A percentile compares a stretch with the other conserved stretches of the same genome.
phyloP scores from a whole-genome alignment of 2,113 vertebrate species.

The Polypterus bichir region DNA sequence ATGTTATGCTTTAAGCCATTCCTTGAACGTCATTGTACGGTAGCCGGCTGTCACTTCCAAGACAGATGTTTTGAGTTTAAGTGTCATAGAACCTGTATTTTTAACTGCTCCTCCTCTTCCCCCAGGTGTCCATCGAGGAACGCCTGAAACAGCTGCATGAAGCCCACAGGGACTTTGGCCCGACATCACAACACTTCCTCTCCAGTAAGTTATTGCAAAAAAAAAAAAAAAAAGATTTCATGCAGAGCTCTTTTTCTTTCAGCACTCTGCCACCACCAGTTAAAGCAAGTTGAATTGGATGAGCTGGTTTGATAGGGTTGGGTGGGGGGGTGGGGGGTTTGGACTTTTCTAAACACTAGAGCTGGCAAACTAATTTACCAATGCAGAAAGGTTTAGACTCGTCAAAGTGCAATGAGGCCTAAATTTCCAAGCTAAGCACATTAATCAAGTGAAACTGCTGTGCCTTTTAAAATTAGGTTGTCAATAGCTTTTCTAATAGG shows the following conservation, averaged over 20 bases:
- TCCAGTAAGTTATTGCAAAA: conserved; percentile 60
- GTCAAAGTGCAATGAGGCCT: too few species aligned
- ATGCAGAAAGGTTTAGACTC: too few species aligned
- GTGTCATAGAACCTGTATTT: not conserved
- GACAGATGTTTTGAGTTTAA: conserved; percentile 1
- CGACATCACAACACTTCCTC: conserved; percentile 67
- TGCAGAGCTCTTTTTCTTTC: not conserved
- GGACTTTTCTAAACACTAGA: too few species aligned
- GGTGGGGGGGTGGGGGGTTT: too few species aligned
- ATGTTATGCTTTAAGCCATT: not conserved
- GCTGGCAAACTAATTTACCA: too few species aligned
- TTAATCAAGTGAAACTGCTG: too few species aligned
- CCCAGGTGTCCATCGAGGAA: conserved; percentile 74
- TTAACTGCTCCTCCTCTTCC: conserved; percentile 23
- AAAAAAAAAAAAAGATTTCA: not conserved
- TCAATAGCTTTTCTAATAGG: too few species aligned
- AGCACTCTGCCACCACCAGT: not conserved
- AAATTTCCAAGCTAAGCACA: too few species aligned
- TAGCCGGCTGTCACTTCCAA: not conserved
- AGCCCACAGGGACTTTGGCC: conserved; percentile 79
- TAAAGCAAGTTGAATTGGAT: not conserved
- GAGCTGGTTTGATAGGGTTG: not conserved
- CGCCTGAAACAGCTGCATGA: conserved; percentile 83
- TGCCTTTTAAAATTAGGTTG: too few species aligned
- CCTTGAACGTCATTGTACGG: not conserved